Evolutionary conservation across 2,888 invertebrate species (phyloP), one percentile per base, ranked within the genome.

Genomic region (Craniophora ligustri): DNA sequence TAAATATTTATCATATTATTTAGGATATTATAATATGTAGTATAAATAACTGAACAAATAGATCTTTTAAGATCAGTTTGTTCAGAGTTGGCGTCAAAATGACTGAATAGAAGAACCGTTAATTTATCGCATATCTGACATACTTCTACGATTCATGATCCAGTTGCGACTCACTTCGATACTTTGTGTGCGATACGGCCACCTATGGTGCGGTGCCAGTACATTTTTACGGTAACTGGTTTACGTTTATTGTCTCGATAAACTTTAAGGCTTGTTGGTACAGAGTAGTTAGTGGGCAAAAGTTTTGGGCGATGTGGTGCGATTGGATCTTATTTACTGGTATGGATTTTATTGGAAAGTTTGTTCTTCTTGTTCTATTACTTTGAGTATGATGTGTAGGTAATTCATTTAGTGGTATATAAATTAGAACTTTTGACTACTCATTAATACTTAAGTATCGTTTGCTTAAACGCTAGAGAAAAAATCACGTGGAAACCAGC

Each of bases 221-320:
- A 56, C 36, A 50, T 56, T 50, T 70, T 50, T 41, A 63, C 68
- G 45, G 47, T 41, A 34, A 53, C 51, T 39, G 18, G 30, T 63
- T 71, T 59, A 71, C 38, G 41, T 57, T 67, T 67, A 71, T 71
- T 49, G 38, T 45, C 1, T 2, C 34, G 21, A 53, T 72, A 72
- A 72, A 51, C 39, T 50, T 49, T 32, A 38, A 40, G 23, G 18
- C 28, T 5, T 5, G 28, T 34, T 14, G 35, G 51, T 60, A 44
- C 47, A 35, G 11, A 18, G 40, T 39, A 35, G 36, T 39, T 64
- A 14, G 16, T 16, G 49, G n/a, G 11, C n/a, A 3, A 23, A 63
- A 61, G 35, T 61, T 60, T 53, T 36, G 23, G 44, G n/a, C 0
- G 8, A 31, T 26, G 5, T 5, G n/a, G 26, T 26, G 26, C 10